Conservation (phyloP, 1,140 invertebrate genomes). For the Colletes gigas region DNA sequence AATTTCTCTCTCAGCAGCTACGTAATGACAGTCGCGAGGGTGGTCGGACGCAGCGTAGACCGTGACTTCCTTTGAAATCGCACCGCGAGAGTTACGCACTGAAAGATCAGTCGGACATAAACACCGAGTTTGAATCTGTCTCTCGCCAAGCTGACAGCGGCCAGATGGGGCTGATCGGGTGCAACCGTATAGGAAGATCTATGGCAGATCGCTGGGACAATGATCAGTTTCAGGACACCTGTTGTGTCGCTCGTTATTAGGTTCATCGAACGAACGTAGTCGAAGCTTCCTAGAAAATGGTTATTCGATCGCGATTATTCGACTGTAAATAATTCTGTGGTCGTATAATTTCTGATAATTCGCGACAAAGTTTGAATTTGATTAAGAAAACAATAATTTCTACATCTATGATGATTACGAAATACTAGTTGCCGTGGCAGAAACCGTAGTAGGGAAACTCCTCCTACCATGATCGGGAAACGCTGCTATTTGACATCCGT, state of each 20-base stretch:
- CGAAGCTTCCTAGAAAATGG: too few species aligned
- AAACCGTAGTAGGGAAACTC: too few species aligned
- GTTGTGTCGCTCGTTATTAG: background rate
- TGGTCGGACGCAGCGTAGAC: constrained; percentile 56
- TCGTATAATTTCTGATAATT: too few species aligned
- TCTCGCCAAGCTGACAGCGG: background rate
- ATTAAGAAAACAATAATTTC: too few species aligned
- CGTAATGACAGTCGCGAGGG: constrained; percentile 71
- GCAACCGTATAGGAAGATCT: background rate
- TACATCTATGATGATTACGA: too few species aligned
- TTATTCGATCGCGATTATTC: too few species aligned
- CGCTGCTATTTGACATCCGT: too few species aligned
- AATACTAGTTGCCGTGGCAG: too few species aligned
- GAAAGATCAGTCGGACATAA: constrained; percentile 46
- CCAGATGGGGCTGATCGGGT: background rate
- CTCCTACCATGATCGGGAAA: too few species aligned
- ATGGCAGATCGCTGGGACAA: background rate
- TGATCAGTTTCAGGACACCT: constrained; percentile 21
- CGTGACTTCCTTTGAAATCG: constrained; percentile 49
- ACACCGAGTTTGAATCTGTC: constrained; percentile 8
- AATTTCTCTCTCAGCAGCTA: constrained; percentile 33
- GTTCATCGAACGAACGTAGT: background rate
- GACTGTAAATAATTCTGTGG: too few species aligned
- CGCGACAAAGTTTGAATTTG: too few species aligned
- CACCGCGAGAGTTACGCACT: constrained; percentile 30